A percentile compares a stretch with the other conserved stretches of the same genome.
Evolutionary conservation across 2,888 invertebrate species (phyloP).

Genomic region (Eurytoma californica): DNA sequence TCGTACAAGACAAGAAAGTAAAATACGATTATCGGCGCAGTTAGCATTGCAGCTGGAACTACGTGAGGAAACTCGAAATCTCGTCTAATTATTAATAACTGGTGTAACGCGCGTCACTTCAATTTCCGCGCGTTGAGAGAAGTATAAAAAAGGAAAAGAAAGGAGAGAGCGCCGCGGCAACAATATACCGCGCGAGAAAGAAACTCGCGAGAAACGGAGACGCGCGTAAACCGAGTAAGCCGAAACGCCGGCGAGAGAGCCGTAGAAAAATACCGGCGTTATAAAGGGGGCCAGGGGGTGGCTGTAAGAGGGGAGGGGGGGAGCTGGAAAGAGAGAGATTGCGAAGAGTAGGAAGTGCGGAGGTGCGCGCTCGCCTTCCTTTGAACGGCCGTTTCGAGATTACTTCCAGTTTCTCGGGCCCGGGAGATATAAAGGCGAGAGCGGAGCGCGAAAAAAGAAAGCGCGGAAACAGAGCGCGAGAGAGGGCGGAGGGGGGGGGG

Average conservation of each 20-base stretch:
- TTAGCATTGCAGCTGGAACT: too few relatives aligned
- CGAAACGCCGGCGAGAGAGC: conserved; percentile 2
- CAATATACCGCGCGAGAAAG: conserved; percentile 6
- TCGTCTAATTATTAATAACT: background rate
- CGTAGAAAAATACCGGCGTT: conserved; percentile 29
- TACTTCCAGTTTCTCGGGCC: conserved; percentile 51
- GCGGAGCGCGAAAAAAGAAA: background rate
- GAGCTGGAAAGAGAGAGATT: conserved; percentile 17
- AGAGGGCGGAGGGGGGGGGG: background rate
- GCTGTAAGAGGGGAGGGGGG: background rate
- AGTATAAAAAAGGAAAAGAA: background rate
- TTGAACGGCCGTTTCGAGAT: conserved; percentile 49
- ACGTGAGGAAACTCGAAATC: too few relatives aligned
- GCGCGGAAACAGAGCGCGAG: background rate
- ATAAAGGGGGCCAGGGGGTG: background rate
- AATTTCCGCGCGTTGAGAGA: background rate
- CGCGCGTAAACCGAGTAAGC: conserved; percentile 5
- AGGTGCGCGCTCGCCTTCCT: conserved; percentile 4
- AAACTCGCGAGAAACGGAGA: background rate
- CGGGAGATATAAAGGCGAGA: conserved; percentile 12
- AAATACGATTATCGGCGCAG: too few relatives aligned
- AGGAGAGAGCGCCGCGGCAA: conserved; percentile 4
- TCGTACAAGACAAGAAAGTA: too few relatives aligned
- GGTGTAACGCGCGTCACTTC: background rate
- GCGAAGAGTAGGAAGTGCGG: background rate